These are phyloP conservation scores for Trichonephila clavipes DNA, from an alignment of 1,140 invertebrate genomes.

Conservation along the genomic window DNA sequence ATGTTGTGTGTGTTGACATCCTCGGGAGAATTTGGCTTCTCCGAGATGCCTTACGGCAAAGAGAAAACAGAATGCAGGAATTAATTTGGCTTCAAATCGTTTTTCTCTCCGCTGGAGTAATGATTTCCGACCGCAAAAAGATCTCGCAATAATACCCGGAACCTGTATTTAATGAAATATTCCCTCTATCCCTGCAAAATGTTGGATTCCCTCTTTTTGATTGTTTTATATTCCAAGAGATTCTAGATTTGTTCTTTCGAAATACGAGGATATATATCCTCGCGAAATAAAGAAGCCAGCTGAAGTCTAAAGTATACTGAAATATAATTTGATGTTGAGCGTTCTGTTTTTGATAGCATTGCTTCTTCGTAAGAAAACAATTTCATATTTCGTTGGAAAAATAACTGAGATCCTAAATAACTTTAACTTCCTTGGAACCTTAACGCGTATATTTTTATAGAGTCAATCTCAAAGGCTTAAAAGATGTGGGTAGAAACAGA, in stretches of 20 bases:
- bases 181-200: background rate
- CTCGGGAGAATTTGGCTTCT: conserved; percentile 6
- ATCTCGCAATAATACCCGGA: conserved; percentile 13
- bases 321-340: no score
- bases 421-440: no score
- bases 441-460: no score
- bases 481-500: no score
- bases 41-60: background rate
- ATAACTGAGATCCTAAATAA: no score
- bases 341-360: no score
- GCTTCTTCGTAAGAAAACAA: no score
- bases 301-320: background rate
- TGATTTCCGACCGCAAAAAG: conserved; percentile 40
- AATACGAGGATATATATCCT: background rate
- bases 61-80: background rate
- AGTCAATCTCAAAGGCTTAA: no score
- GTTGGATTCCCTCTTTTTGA: background rate
- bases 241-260: background rate
- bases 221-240: conserved; percentile 1
- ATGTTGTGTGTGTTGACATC: conserved; percentile 10
- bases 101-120: conserved; percentile 20
- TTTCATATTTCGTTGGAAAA: no score
- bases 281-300: background rate
- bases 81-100: conserved; percentile 41
- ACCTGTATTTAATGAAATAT: conserved; percentile 1